A percentile compares a stretch with the other conserved stretches of the same genome.
These are phyloP conservation scores for Piaya cayana DNA, from an alignment of 2,113 vertebrate species.

Conservation along the genomic window DNA sequence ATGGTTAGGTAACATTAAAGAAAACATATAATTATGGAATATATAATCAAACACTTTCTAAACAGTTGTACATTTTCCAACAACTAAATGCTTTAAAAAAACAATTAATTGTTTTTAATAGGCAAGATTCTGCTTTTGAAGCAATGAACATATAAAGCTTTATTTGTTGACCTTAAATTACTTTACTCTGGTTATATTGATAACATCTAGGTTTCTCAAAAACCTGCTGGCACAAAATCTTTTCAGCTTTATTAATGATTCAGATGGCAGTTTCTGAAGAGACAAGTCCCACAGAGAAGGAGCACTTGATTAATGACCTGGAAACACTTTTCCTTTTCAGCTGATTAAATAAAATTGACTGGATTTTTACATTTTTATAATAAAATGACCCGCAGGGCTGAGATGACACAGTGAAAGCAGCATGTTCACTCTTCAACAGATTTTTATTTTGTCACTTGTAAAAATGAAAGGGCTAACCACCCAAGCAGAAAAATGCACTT, in stretches of 20 bases:
- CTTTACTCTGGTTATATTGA: slow-evolving; percentile 81
- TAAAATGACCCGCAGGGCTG: slow-evolving; percentile 90
- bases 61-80: slow-evolving; percentile 64
- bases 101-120: slow-evolving; percentile 65
- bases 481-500: slow-evolving; percentile 93
- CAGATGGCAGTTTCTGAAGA: slow-evolving; percentile 86
- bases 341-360: slow-evolving; percentile 98
- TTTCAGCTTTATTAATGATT: slow-evolving; percentile 87
- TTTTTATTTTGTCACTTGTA: slow-evolving; percentile 90
- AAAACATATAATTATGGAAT: slow-evolving; percentile 81
- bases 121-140: slow-evolving; percentile 41
- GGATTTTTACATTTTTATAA: slow-evolving; percentile 96
- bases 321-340: slow-evolving; percentile 96
- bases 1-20: slow-evolving; percentile 79
- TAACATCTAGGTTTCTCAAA: slow-evolving; percentile 78
- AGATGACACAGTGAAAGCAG: slow-evolving; percentile 89
- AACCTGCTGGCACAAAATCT: slow-evolving; percentile 80
- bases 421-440: slow-evolving; percentile 87
- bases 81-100: slow-evolving; percentile 70
- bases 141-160: slow-evolving; percentile 59
- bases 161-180: slow-evolving; percentile 79
- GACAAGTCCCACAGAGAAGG: slow-evolving; percentile 86
- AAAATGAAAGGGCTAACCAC: slow-evolving; percentile 86
- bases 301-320: slow-evolving; percentile 94
- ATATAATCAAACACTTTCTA: slow-evolving; percentile 77